Evolutionary conservation across 2,797 vertebrate species (phyloP).

Genomic region (Buphagus erythrorhynchus): DNA sequence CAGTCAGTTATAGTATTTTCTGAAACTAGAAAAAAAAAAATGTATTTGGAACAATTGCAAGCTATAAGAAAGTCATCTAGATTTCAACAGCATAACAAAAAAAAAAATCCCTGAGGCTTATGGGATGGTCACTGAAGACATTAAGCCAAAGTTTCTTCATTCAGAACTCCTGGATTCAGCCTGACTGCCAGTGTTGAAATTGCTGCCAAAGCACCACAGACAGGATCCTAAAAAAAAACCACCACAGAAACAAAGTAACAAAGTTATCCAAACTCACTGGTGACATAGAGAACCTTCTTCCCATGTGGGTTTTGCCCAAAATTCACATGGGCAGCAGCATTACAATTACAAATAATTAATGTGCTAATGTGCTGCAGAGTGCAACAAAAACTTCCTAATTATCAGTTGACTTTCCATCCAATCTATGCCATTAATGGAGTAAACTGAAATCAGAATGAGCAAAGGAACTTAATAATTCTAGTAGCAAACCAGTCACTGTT

Average conservation of each 20-base stretch:
- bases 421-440: neutral
- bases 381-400: neutral
- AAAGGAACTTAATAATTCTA: neutral
- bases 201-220: neutral
- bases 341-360: neutral
- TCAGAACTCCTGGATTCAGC: neutral
- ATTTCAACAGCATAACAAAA: neutral
- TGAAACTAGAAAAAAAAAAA: neutral
- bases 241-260: neutral
- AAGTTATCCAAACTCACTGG: neutral
- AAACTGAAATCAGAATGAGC: neutral
- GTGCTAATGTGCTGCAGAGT: neutral
- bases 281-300: neutral
- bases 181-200: neutral
- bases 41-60: neutral
- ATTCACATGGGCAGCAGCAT: neutral
- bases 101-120: neutral
- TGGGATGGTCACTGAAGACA: neutral
- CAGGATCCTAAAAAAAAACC: neutral
- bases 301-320: neutral
- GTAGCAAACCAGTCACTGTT: neutral
- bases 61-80: neutral
- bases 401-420: neutral
- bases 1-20: neutral
- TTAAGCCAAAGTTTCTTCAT: neutral